Conservation (phyloP, 2,113 vertebrate species). For the Lates calcarifer region DNA sequence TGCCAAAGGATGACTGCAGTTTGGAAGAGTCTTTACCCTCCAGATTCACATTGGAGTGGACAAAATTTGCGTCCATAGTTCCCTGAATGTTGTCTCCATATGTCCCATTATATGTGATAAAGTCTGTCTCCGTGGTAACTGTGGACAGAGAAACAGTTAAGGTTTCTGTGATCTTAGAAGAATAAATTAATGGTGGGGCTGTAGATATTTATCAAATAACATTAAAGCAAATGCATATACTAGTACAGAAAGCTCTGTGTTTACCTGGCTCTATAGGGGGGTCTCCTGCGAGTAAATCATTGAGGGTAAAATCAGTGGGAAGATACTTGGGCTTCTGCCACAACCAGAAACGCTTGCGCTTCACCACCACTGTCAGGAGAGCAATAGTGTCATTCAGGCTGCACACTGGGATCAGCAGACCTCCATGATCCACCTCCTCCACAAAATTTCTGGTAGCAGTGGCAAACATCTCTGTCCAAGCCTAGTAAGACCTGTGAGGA, state of each 20-base stretch:
- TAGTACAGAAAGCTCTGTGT: neutral
- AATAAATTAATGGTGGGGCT: neutral
- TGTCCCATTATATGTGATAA: conserved; percentile 89
- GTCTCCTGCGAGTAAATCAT: conserved; percentile 88
- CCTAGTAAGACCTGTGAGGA: conserved; percentile 11
- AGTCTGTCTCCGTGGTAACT: conserved; percentile 90
- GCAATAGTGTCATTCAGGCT: conserved; percentile 88
- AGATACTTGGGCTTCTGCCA: conserved; percentile 93
- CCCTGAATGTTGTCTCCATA: conserved; percentile 84
- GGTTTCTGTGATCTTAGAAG: neutral
- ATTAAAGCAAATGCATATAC: neutral
- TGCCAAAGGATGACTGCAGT: conserved; percentile 91
- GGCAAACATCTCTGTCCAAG: conserved; percentile 91
- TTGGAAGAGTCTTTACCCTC: conserved; percentile 83
- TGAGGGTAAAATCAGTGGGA: conserved; percentile 88
- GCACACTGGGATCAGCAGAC: conserved; percentile 88
- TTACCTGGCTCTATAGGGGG: conserved; percentile 88
- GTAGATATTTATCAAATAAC: neutral
- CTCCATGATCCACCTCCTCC: conserved; percentile 88
- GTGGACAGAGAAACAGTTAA: conserved; percentile 46
- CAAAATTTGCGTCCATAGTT: conserved; percentile 76
- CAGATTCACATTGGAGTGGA: conserved; percentile 77
- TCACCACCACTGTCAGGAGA: conserved; percentile 89
- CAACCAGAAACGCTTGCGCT: conserved; percentile 89
- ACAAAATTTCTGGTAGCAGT: conserved; percentile 93